Conservation (phyloP, 2,888 invertebrate species). For the Lasioglossum leucozonium region DNA sequence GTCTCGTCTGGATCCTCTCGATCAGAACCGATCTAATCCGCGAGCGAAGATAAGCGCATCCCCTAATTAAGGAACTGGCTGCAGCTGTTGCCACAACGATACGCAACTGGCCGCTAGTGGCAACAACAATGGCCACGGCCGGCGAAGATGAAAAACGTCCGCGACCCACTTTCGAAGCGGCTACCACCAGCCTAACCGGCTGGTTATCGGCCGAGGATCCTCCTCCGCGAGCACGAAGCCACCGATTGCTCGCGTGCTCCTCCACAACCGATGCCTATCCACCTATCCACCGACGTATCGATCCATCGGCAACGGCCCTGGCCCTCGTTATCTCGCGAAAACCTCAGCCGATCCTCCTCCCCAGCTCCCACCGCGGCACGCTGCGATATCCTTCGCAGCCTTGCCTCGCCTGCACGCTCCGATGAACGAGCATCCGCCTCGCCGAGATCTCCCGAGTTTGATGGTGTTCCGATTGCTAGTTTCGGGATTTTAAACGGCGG, state of each 20-base stretch:
- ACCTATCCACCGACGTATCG: background rate
- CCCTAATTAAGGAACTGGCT: constrained; percentile 40
- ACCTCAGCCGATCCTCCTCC: background rate
- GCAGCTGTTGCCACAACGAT: constrained; percentile 34
- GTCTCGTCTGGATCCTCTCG: background rate
- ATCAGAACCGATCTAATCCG: constrained; percentile 1
- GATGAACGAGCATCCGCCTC: background rate
- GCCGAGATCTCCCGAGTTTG: background rate
- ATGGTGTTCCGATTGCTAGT: background rate
- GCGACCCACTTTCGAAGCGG: constrained; percentile 59
- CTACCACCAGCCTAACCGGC: background rate
- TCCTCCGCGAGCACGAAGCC: constrained; percentile 31
- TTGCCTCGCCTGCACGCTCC: background rate
- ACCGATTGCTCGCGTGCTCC: constrained; percentile 53
- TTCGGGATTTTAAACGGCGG: no score
- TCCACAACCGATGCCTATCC: constrained; percentile 1
- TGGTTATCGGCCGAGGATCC: constrained; percentile 31
- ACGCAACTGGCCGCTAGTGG: constrained; percentile 40
- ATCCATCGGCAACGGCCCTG: background rate
- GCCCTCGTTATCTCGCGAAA: constrained; percentile 3
- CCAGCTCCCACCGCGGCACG: background rate
- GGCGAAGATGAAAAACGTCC: constrained; percentile 57
- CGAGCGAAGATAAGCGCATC: constrained; percentile 21
- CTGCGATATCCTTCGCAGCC: background rate
- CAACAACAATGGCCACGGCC: constrained; percentile 53